Base-by-base conservation (phyloP, 2,888 invertebrate genomes). In the Drosophila meridionalis region DNA sequence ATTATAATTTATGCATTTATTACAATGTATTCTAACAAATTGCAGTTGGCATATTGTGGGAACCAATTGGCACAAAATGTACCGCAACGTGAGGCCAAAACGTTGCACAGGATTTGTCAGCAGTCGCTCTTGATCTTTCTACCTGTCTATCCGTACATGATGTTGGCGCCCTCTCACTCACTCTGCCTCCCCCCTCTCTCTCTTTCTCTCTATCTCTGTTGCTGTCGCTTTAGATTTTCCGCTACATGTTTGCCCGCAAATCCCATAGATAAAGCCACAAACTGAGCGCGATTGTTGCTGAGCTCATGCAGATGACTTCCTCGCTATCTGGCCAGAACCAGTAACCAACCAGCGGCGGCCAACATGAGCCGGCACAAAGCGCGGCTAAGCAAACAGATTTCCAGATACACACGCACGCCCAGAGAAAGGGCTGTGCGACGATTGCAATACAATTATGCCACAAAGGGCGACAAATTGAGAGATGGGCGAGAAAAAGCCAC, bases 401-500 rank as follows among this genome's bases (percentile, higher is more conserved):
- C 14, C 48, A 81, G 75, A 55, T 68, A 74, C 53, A 69, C 82
- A 78, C 78, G 78, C 77, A 80, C 50, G 50, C 42, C 40, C 43
- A 52, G 61, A 56, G 62, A 82, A 80, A 74, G 68, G 82, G 69
- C 77, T 34, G 62, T 57, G 63, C 65, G 57, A 57, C 56, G 76
- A 78, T 81, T 83, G 82, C 76, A 72, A 67, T 79, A 73, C 90
- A 90, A 87, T 87, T 90, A 87, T 78, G 81, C 80, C 72, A 74
- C 84, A 76, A 77, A 62, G 65, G 83, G 88, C 80, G 82, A 83
- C 84, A 86, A 80, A 83, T 90, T 86, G 80, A 87, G 88, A 90
- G 83, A 81, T 72, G 74, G 67, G 69, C 56, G 52, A 56, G 47
- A 47, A 64, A 64, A 63, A 50, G 55, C 58, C 45, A 42, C 58